Evolutionary conservation across 2,113 vertebrate species (phyloP).

Genomic region (Leucoraja erinaceus): DNA sequence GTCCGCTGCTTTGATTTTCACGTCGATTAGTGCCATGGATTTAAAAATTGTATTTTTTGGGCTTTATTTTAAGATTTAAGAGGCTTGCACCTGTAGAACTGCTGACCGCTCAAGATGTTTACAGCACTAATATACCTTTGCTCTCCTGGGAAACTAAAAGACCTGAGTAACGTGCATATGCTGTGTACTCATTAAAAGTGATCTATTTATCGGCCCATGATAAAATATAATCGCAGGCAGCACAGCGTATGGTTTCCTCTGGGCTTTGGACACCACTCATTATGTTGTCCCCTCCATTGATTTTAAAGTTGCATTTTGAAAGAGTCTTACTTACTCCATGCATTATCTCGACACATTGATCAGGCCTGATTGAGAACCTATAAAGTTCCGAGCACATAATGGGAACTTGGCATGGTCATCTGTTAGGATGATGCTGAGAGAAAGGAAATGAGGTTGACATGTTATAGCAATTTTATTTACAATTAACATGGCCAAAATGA

Average conservation of each 20-base stretch:
- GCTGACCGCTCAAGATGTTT: conserved; percentile 33
- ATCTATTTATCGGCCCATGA: conserved; percentile 53
- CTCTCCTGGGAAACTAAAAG: conserved; percentile 15
- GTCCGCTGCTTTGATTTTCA: neutral
- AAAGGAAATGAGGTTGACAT: conserved; percentile 77
- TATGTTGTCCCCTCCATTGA: conserved; percentile 87
- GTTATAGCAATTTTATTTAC: conserved; percentile 86
- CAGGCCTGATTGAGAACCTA: conserved; percentile 96
- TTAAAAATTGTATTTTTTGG: neutral
- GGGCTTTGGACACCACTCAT: conserved; percentile 84
- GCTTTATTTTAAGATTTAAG: conserved; percentile 27
- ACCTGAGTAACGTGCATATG: conserved; percentile 50
- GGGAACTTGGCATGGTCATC: conserved; percentile 82
- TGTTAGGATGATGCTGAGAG: conserved; percentile 77
- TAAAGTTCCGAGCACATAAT: conserved; percentile 88
- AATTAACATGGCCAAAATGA: conserved; percentile 97
- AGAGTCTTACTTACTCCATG: conserved; percentile 89
- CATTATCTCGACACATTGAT: conserved; percentile 98
- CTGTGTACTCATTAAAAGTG: conserved; percentile 63
- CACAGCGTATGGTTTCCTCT: conserved; percentile 66
- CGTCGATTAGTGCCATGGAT: neutral
- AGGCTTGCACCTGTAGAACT: conserved; percentile 36
- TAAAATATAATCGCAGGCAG: conserved; percentile 49
- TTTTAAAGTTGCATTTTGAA: conserved; percentile 77
- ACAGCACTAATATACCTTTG: conserved; percentile 36